Base-by-base conservation (phyloP, 2,888 invertebrate species). In the Euphydryas editha region DNA sequence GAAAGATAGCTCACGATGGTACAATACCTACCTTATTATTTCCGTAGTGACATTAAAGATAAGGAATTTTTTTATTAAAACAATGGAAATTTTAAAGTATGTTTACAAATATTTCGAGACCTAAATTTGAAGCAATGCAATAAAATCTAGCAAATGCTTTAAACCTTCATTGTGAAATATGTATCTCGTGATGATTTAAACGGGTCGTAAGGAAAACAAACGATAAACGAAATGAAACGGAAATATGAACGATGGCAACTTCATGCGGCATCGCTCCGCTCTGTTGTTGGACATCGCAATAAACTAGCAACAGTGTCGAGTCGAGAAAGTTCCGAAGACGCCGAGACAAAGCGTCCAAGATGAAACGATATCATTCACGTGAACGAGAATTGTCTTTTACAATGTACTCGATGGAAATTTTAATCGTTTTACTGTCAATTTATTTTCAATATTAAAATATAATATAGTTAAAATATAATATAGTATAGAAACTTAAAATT, bases 261-360 rank as follows among this genome's bases (percentile, higher is more conserved):
- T 60, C 30, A 21, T 51, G 39, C 39, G n/a, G 49, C n/a, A n/a
- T 20, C 37, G 39, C 37, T 42, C 39, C 60, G 21, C 37, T 49
- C 13, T 21, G 49, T 37, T 39, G 21, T 18, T 36, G 59, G 21
- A 51, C 51, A 42, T n/a, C 15, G 51, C 60, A 51, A 51, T 60
- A 51, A 60, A 60, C 60, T 60, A 11, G 51, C 39, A 39, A 21
- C 37, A 11, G 21, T 24, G 51, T 24, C 15, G 24, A 24, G 24
- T 30, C 24, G n/a, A 15, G 51, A 51, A 13, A 51, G 51, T 24
- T 51, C 21, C 15, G 13, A 47, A 24, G 24, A 51, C 18, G 51
- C 13, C 10, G 51, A 30, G 51, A 24, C 51, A 51, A 51, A 24
- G n/a, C 51, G 30, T 15, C n/a, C n/a, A 24, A 51, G 51, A 51